Conservation (phyloP, 2,888 invertebrate genomes). For the Chironomus riparius region DNA sequence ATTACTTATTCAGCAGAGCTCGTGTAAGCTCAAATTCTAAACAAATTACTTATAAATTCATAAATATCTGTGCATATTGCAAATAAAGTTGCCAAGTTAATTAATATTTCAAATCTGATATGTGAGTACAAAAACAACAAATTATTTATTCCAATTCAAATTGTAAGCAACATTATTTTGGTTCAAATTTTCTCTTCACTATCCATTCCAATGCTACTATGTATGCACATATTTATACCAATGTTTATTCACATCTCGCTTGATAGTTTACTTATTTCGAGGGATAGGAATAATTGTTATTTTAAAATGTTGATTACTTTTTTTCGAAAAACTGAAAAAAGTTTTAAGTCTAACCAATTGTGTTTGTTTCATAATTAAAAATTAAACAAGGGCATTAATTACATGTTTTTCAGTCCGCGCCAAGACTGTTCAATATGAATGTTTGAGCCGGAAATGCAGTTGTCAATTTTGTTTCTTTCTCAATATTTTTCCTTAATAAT, state of each 20-base stretch:
- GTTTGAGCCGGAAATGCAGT: slow-evolving; percentile 1
- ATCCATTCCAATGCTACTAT: neutral
- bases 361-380: neutral
- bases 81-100: neutral
- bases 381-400: slow-evolving; percentile 3
- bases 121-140: neutral
- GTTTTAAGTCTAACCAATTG: neutral
- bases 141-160: neutral
- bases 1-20: too few relatives aligned
- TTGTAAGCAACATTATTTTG: neutral
- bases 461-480: neutral
- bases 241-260: neutral
- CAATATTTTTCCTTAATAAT: too few relatives aligned
- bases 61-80: neutral
- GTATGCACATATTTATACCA: neutral
- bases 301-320: slow-evolving; percentile 1
- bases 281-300: neutral
- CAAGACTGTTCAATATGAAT: neutral
- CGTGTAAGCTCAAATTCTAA: too few relatives aligned
- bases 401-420: neutral
- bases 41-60: neutral
- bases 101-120: too few relatives aligned
- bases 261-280: neutral
- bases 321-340: neutral
- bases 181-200: neutral